Percentiles rank a stretch among this genome's conserved stretches.
Evolutionary conservation across 2,888 invertebrate genomes (phyloP).

Genomic region (Dilophus febrilis): DNA sequence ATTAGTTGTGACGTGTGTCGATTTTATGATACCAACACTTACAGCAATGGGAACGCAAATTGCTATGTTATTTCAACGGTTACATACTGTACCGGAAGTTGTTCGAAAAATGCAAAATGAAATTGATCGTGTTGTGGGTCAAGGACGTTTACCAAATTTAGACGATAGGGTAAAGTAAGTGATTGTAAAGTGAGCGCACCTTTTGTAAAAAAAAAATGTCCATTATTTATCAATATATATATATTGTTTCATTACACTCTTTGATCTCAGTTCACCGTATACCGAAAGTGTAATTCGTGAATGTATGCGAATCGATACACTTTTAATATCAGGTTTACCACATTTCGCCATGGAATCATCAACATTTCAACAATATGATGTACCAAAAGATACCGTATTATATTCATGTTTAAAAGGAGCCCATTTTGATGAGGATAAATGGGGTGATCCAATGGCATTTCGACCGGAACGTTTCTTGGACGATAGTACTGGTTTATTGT

Average conservation of each 20-base stretch:
- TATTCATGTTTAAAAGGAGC: constrained; percentile 36
- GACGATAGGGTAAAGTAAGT: constrained; percentile 40
- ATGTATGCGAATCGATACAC: constrained; percentile 37
- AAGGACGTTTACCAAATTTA: constrained; percentile 37
- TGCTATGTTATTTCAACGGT: constrained; percentile 34
- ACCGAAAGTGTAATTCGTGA: constrained; percentile 47
- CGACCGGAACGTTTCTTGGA: constrained; percentile 48
- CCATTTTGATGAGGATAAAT: constrained; percentile 38
- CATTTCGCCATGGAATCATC: constrained; percentile 36
- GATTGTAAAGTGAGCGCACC: too few species aligned
- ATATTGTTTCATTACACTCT: not conserved
- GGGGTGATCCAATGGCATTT: constrained; percentile 48
- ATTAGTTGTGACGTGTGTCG: constrained; percentile 38
- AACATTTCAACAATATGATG: constrained; percentile 36
- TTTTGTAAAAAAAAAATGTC: too few species aligned
- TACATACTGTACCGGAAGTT: constrained; percentile 38
- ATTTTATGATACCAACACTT: constrained; percentile 43
- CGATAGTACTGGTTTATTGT: constrained; percentile 34
- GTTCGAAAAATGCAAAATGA: constrained; percentile 41
- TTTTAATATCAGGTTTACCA: constrained; percentile 41
- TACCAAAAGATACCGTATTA: constrained; percentile 39
- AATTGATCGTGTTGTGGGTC: constrained; percentile 43
- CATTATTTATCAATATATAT: too few species aligned
- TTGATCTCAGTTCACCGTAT: constrained; percentile 43
- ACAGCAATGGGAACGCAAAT: constrained; percentile 34